These are phyloP conservation scores for Helostoma temminkii DNA, from an alignment of 2,797 vertebrate species.

Conservation along the genomic window DNA sequence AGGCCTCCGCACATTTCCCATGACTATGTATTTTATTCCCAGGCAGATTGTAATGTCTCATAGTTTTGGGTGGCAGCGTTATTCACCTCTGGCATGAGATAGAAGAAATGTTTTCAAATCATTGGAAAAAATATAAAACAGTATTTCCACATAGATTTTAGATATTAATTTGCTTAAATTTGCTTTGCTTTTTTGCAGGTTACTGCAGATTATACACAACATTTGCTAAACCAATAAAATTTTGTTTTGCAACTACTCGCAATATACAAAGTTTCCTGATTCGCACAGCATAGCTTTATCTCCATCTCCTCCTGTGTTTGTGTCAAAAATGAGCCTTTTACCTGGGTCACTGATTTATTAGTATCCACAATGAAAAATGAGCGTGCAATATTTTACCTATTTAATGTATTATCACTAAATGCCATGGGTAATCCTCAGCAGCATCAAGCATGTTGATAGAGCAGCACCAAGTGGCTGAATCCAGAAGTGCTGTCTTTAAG, in stretches of 20 bases:
- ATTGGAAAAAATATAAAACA: not conserved
- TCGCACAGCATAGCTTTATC: conserved; percentile 23
- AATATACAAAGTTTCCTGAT: conserved; percentile 7
- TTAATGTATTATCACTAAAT: conserved; percentile 13
- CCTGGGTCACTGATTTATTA: conserved; percentile 42
- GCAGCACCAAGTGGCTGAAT: conserved; percentile 69
- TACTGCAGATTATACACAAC: not conserved
- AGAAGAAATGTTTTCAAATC: not conserved
- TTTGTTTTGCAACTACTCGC: not conserved
- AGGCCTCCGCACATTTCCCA: not conserved
- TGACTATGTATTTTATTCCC: not conserved
- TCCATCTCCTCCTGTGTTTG: conserved; percentile 23
- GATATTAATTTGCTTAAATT: not conserved
- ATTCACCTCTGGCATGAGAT: conserved; percentile 3
- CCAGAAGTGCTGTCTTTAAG: conserved; percentile 20
- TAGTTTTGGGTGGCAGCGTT: not conserved
- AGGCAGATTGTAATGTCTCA: conserved; percentile 3
- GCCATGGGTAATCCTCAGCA: not conserved
- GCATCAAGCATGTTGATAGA: conserved; percentile 51
- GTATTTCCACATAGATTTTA: not conserved
- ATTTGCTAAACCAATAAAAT: conserved; percentile 11
- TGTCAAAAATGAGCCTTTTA: conserved; percentile 30
- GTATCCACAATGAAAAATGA: conserved; percentile 32
- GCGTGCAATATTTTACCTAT: conserved; percentile 29
- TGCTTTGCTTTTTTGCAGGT: too few relatives aligned